Conservation (phyloP, 2,888 invertebrate genomes). For the Lasioglossum leucozonium region DNA sequence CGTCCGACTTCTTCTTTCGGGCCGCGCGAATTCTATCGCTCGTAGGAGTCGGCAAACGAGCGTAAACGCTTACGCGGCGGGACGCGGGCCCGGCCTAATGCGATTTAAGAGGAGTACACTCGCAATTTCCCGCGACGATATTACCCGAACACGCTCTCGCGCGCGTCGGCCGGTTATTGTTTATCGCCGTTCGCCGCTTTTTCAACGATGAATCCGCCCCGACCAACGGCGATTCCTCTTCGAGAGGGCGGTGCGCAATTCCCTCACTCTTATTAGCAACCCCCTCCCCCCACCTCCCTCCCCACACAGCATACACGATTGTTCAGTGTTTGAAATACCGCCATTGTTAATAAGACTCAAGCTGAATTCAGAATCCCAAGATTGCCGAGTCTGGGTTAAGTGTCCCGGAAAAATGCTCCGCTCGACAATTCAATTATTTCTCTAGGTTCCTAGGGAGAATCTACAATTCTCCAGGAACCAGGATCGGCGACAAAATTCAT, state of each 20-base stretch:
- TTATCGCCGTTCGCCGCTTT: constrained; percentile 13
- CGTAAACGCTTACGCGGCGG: constrained; percentile 26
- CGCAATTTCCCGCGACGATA: constrained; percentile 20
- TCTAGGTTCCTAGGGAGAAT: too few relatives aligned
- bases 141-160: background rate
- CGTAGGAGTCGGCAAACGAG: constrained; percentile 49
- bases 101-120: constrained; percentile 46
- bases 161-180: constrained; percentile 1
- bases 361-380: background rate
- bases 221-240: background rate
- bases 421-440: background rate
- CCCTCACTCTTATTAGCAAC: background rate
- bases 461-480: too few relatives aligned
- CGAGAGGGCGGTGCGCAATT: background rate
- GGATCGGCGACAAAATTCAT: background rate
- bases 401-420: background rate
- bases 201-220: background rate
- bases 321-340: background rate
- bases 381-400: background rate
- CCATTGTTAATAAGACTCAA: background rate
- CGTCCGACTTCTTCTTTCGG: constrained; percentile 76
- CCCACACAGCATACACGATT: background rate
- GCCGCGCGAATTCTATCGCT: constrained; percentile 60
- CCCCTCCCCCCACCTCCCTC: too few relatives aligned
- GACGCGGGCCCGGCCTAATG: constrained; percentile 20